Percentiles rank a stretch among this genome's conserved stretches.
Conservation (phyloP, 1,140 invertebrate species). For the Caenorhabditis inopinata region DNA sequence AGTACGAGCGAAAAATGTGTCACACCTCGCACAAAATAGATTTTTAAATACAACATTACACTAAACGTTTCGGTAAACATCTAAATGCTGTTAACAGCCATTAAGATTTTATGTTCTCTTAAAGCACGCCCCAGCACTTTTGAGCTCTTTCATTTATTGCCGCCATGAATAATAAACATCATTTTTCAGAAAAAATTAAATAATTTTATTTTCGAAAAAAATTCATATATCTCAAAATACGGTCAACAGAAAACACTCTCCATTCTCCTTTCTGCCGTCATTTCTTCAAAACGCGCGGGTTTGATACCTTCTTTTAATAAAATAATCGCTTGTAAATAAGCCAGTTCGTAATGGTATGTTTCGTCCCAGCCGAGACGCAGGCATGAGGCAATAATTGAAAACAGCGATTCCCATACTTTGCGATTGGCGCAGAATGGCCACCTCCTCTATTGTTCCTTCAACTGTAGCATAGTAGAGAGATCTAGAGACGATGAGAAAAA, state of each 20-base stretch:
- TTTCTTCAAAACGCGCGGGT: too few species aligned
- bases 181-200: too few species aligned
- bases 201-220: too few species aligned
- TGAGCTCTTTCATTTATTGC: too few species aligned
- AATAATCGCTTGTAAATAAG: neutral
- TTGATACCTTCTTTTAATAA: too few species aligned
- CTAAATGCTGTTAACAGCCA: neutral
- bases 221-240: too few species aligned
- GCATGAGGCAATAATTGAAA: conserved; percentile 16
- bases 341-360: conserved; percentile 31
- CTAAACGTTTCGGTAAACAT: neutral
- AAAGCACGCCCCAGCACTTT: too few species aligned
- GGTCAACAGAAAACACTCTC: too few species aligned
- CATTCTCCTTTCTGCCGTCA: neutral
- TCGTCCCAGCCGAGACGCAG: neutral
- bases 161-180: too few species aligned
- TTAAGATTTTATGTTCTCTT: neutral
- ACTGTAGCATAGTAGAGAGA: neutral
- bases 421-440: neutral
- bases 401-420: conserved; percentile 17
- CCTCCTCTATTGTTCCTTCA: neutral
- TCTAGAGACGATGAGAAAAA: neutral
- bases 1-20: too few species aligned
- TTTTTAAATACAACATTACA: neutral
- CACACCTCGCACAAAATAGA: too few species aligned